Evolutionary conservation across 2,888 invertebrate species (phyloP), one percentile per base, ranked within the genome.

Genomic region (Macaria liturata): DNA sequence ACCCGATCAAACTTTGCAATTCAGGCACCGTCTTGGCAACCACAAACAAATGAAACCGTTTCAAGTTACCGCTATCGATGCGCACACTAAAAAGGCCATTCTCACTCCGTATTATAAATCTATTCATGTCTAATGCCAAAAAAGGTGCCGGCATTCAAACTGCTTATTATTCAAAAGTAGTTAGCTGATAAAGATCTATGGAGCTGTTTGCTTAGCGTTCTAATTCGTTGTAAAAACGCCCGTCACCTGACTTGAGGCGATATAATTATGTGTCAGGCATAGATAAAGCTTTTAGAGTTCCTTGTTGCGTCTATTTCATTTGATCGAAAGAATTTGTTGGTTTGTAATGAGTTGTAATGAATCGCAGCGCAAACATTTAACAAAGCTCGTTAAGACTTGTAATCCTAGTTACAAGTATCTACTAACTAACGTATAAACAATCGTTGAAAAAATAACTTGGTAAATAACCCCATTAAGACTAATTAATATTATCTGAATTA

Each of bases 201-300:
- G 70, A 71, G 67, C 64, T 69, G 69, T 73, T 71, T 71, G 67
- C 75, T 71, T 66, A 65, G 64, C 68, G 70, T 62, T 70, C 73
- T 74, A 75, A 82, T 81, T 79, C 70, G 67, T 69, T 69, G 73
- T 72, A 69, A 73, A 79, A 77, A 80, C 71, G 71, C 68, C 62
- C 76, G 76, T 82, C 82, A 84, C 80, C 78, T 80, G 80, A 80
- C 80, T 80, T 79, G 81, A 76, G 80, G 81, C 75, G 78, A 81
- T 82, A 84, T 86, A 84, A 87, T 87, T 83, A 86, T 74, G 66
- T 74, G 76, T 73, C 71, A 72, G 73, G 69, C 62, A 61, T 65
- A 85, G 86, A 87, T 87, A 88, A 84, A 81, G 76, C 70, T 70
- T 75, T 79, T 69, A 43, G 66, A 57, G 68, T 73, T 72, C 76